Conservation (phyloP, 2,888 invertebrate species). For the Lycaena phlaeas region DNA sequence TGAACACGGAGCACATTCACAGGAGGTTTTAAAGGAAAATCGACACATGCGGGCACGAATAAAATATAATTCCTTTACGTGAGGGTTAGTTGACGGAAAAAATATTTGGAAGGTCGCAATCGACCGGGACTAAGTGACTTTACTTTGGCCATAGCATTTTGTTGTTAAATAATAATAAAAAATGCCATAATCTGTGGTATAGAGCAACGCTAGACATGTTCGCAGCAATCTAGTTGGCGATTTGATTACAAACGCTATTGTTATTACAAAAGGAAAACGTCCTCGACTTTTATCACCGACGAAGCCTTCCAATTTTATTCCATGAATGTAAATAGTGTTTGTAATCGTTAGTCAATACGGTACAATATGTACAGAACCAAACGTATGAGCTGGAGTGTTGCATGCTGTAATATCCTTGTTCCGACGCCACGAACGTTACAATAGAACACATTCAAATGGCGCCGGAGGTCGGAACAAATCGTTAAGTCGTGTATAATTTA, state of each 20-base stretch:
- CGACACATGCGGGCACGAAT: conserved; percentile 51
- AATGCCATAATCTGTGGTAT: conserved; percentile 19
- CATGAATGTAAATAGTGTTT: conserved; percentile 10
- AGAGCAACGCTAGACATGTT: conserved; percentile 23
- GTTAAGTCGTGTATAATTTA: conserved; percentile 28
- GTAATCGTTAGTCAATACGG: conserved; percentile 24
- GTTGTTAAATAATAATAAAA: conserved; percentile 19
- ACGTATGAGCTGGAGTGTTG: conserved; percentile 35
- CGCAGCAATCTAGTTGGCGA: conserved; percentile 26
- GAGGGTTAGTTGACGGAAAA: conserved; percentile 39
- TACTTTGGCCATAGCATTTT: conserved; percentile 22
- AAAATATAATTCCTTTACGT: conserved; percentile 30
- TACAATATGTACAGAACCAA: conserved; percentile 42
- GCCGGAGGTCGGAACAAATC: conserved; percentile 23
- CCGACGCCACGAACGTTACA: conserved; percentile 23
- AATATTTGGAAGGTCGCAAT: conserved; percentile 53
- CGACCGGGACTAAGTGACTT: conserved; percentile 31
- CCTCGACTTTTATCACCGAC: background rate
- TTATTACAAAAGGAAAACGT: background rate
- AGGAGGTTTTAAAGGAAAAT: conserved; percentile 41
- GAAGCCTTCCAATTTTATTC: background rate
- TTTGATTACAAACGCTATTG: conserved; percentile 13
- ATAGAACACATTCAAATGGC: conserved; percentile 15
- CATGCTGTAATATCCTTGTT: conserved; percentile 34
- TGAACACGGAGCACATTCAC: conserved; percentile 54